Base-by-base conservation (phyloP, 2,113 vertebrate species). In the Sebastes fasciatus region DNA sequence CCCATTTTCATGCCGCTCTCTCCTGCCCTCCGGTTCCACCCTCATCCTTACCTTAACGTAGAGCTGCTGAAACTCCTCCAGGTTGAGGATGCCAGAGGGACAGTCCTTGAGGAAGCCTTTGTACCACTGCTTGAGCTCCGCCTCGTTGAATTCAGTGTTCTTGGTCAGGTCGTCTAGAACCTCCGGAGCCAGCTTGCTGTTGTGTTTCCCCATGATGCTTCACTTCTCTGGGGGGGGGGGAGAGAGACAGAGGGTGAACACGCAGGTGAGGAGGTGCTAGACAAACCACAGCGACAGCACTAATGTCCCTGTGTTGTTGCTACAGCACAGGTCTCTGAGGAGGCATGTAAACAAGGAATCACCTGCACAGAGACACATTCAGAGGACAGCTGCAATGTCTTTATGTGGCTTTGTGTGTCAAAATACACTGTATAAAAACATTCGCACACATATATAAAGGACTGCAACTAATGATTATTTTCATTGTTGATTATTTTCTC, bases 71-170 rank as follows among this genome's bases (percentile, higher is more conserved):
- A 99, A 99, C 91, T 99, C 98, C 55, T 99, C 98, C 92, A 99
- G 95, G 93, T 99, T 99, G 84, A 99, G 98, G 88, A 99, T 99
- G 23, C 98, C 98, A 0, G 96, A 96, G 86, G 98, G 98, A 82
- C 98, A 99, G 91, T 99, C 98, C 93, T 99, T 99, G 83, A 99
- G 96, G 93, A 99, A 99, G 54, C 98, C 98, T 83, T 99, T 99
- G 94, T 99, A 99, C 98, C 98, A 99, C 94, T 99, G 98, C 94
- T 99, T 99, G 84, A 99, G 96, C 94, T 99, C 98, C 23, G 96
- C 97, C 91, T 99, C 98, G 1, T 97, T 98, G 93, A 99, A 99
- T 92, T 99, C 98, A 0, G 98, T 99, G 94, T 91, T 99, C 92
- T 97, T 97, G 81, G 97, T 97, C 93, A 99, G 93, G 90, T 99